Percentiles rank a stretch among this genome's conserved stretches.
These are phyloP conservation scores for Athalia rosae DNA, from an alignment of 2,888 invertebrate genomes.

Conservation along the genomic window DNA sequence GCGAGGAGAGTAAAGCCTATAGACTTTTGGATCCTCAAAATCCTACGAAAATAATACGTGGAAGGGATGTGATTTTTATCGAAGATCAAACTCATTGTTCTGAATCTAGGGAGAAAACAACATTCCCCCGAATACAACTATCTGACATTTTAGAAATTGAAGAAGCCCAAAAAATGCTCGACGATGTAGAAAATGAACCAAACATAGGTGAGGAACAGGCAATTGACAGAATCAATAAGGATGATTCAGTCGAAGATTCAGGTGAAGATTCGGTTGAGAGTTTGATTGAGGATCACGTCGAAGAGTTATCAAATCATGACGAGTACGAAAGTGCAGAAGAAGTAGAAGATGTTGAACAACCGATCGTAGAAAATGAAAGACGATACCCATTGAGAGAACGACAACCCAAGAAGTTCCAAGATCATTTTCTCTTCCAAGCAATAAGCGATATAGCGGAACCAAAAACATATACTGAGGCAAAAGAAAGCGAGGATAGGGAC, in stretches of 20 bases:
- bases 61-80: slow-evolving; percentile 51
- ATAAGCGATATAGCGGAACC: slow-evolving; percentile 33
- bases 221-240: background rate
- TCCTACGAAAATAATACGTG: slow-evolving; percentile 46
- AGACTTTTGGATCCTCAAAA: slow-evolving; percentile 48
- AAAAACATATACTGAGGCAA: slow-evolving; percentile 45
- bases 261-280: background rate
- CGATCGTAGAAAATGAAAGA: background rate
- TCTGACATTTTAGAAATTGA: background rate
- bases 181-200: background rate
- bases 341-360: background rate
- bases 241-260: slow-evolving; percentile 3
- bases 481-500: slow-evolving; percentile 34
- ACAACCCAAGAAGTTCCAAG: slow-evolving; percentile 11
- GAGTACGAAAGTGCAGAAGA: background rate
- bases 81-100: slow-evolving; percentile 35
- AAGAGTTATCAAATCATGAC: background rate
- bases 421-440: background rate
- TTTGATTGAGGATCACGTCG: background rate
- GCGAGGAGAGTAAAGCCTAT: slow-evolving; percentile 47
- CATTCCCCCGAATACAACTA: background rate
- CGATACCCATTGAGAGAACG: slow-evolving; percentile 24
- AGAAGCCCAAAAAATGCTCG: background rate
- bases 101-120: background rate
- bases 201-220: background rate